phyloP scores from a whole-genome alignment of 2,113 vertebrate species.

The Numida meleagris region DNA sequence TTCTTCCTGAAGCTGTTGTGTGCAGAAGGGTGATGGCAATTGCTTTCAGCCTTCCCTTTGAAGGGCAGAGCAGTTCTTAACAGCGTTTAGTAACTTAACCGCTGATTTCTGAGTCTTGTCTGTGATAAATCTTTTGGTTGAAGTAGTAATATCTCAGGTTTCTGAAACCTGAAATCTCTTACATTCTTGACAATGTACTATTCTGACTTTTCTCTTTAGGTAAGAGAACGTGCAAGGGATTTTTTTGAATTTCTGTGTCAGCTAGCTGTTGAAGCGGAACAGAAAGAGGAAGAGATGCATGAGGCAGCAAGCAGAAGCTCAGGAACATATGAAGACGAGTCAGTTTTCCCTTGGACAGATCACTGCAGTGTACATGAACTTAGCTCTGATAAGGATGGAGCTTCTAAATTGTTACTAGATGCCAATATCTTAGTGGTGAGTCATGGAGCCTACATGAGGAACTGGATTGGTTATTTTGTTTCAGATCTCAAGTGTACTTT shows the following conservation, averaged over 20 bases:
- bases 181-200: not conserved
- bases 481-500: slow-evolving; percentile 84
- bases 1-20: not conserved
- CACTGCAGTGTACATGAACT: not conserved
- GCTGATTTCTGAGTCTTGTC: not conserved
- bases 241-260: slow-evolving; percentile 89
- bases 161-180: not conserved
- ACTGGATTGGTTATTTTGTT: slow-evolving; percentile 86
- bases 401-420: not conserved
- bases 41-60: not conserved
- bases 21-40: not conserved
- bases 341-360: slow-evolving; percentile 53
- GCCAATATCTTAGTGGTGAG: slow-evolving; percentile 88
- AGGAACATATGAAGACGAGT: slow-evolving; percentile 32
- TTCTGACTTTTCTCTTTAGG: slow-evolving; percentile 72
- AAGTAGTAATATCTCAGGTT: not conserved
- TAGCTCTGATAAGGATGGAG: not conserved
- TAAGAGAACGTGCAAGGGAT: slow-evolving; percentile 85
- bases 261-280: slow-evolving; percentile 70
- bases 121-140: not conserved
- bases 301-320: not conserved
- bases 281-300: not conserved
- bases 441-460: slow-evolving; percentile 92
- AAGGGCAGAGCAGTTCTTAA: not conserved
- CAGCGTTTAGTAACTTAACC: not conserved